phyloP scores from a whole-genome alignment of 2,797 vertebrate species.

The Myotis pilosus region DNA sequence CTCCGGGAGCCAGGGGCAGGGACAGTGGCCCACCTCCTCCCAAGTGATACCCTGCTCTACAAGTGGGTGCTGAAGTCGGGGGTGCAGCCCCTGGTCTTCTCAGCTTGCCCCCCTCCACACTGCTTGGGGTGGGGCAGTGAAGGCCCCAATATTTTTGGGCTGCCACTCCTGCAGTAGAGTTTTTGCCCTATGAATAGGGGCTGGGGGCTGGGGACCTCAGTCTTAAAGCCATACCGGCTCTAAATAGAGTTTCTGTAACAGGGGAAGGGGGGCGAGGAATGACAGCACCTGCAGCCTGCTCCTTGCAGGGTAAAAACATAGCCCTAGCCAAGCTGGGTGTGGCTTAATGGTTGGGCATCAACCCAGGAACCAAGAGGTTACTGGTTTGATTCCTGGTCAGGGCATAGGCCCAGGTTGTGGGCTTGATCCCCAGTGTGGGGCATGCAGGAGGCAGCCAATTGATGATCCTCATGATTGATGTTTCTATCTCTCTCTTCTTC shows the following conservation, averaged over 20 bases:
- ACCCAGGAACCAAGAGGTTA: too few species aligned
- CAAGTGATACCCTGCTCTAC: neutral
- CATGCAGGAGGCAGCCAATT: too few species aligned
- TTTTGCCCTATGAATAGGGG: neutral
- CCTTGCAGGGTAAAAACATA: neutral
- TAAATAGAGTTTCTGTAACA: neutral
- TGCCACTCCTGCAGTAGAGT: neutral
- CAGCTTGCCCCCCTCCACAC: neutral
- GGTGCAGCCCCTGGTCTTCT: neutral
- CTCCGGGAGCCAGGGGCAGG: neutral
- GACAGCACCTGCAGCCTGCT: too few species aligned
- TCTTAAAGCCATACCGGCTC: neutral
- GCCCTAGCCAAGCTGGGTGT: accelerated
- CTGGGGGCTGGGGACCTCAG: too few species aligned
- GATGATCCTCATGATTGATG: too few species aligned
- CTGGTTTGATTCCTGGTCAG: too few species aligned
- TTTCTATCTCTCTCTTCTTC: too few species aligned
- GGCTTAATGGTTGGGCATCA: too few species aligned
- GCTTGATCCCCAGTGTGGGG: too few species aligned
- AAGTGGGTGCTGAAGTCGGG: neutral
- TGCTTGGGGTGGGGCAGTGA: neutral
- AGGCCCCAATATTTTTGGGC: neutral
- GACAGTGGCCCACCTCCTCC: neutral
- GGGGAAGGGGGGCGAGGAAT: accelerated
- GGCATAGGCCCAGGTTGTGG: too few species aligned